Conservation (phyloP, 2,888 invertebrate genomes). For the Elysia crispata region DNA sequence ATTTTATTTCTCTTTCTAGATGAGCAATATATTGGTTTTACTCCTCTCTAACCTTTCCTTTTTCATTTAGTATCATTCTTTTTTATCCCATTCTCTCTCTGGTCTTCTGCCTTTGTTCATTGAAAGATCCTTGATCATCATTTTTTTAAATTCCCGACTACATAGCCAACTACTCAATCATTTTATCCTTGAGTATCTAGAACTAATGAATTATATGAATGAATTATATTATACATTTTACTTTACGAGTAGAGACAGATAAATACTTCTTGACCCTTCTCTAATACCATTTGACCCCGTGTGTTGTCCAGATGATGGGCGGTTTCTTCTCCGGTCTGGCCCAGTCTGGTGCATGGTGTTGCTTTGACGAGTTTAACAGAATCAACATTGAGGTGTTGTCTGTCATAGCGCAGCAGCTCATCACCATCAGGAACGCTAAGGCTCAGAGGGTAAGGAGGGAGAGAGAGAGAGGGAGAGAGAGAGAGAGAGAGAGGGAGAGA, state of each 20-base stretch:
- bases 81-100: no score
- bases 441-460: slow-evolving; percentile 80
- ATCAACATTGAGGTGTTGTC: slow-evolving; percentile 94
- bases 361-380: slow-evolving; percentile 94
- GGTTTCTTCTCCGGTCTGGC: slow-evolving; percentile 92
- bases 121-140: no score
- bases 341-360: slow-evolving; percentile 94
- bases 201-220: no score
- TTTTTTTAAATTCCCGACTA: no score
- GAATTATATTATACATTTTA: background rate
- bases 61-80: no score
- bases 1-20: no score
- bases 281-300: background rate
- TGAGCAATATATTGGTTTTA: no score
- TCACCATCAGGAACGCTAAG: slow-evolving; percentile 92
- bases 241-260: background rate
- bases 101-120: no score
- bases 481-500: no score
- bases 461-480: background rate
- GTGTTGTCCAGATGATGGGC: slow-evolving; percentile 87
- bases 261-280: background rate
- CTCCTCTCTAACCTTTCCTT: no score
- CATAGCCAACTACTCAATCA: no score
- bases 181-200: no score
- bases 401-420: slow-evolving; percentile 92